These are phyloP conservation scores for Proisotoma minuta DNA, from an alignment of 2,888 invertebrate genomes.

Conservation along the genomic window DNA sequence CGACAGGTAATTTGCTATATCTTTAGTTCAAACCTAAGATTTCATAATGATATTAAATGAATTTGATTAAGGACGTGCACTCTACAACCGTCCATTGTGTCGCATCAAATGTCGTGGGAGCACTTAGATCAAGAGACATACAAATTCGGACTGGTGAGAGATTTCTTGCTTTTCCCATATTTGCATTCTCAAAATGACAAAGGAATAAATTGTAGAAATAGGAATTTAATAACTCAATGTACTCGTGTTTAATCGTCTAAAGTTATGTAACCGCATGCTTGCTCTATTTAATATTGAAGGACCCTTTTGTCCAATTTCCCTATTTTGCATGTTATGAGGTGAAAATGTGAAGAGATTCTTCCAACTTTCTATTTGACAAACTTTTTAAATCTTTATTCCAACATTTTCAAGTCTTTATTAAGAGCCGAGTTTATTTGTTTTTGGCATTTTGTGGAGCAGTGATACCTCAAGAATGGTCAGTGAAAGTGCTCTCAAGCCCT, in stretches of 20 bases:
- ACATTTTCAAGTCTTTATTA: not conserved
- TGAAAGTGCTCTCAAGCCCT: conserved; percentile 33
- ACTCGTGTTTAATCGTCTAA: conserved; percentile 15
- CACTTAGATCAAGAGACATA: conserved; percentile 76
- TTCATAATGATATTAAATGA: conserved; percentile 6
- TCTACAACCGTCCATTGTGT: conserved; percentile 73
- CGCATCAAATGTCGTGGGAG: conserved; percentile 66
- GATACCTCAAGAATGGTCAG: conserved; percentile 44
- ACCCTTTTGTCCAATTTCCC: not conserved
- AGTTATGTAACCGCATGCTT: conserved; percentile 10
- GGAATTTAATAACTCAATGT: not conserved
- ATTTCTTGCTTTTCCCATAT: not conserved
- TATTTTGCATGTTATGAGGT: not conserved
- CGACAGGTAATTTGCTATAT: conserved; percentile 31
- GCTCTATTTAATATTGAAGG: conserved; percentile 5
- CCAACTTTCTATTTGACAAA: not conserved
- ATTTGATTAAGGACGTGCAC: conserved; percentile 65
- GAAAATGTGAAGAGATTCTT: not conserved
- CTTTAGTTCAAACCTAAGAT: not conserved
- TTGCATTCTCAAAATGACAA: not conserved
- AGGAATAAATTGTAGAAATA: not conserved
- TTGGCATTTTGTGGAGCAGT: conserved; percentile 24
- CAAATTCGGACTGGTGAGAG: conserved; percentile 81
- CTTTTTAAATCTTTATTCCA: not conserved
- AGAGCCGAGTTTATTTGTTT: not conserved